Percentiles rank a stretch among this genome's conserved stretches.
Conservation (phyloP, 1,140 invertebrate genomes). For the Bombyx mandarina region DNA sequence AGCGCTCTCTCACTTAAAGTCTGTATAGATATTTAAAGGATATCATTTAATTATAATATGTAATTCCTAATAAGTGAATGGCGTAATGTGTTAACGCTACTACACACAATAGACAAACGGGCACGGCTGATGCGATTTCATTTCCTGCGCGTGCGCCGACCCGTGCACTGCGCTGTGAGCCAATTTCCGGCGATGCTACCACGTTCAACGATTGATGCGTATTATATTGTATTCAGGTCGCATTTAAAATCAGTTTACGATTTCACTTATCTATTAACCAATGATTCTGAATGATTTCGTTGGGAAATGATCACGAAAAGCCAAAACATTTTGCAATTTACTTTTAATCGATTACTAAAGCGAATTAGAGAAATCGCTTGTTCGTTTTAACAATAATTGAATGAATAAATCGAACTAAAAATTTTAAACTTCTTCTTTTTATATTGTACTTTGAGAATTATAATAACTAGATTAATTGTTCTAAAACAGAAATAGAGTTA, state of each 20-base stretch:
- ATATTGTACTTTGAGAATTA: too few relatives aligned
- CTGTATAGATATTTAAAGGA: too few relatives aligned
- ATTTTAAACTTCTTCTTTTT: too few relatives aligned
- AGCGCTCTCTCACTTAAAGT: not conserved
- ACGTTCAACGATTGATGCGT: slow-evolving; percentile 15
- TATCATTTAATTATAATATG: too few relatives aligned
- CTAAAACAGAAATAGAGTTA: too few relatives aligned
- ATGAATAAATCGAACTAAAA: too few relatives aligned
- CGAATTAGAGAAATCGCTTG: too few relatives aligned
- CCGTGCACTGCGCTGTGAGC: slow-evolving; percentile 26
- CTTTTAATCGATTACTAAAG: too few relatives aligned
- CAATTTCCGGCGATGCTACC: slow-evolving; percentile 45
- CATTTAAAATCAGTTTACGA: slow-evolving; percentile 10
- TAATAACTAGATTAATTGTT: too few relatives aligned
- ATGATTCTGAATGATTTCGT: not conserved
- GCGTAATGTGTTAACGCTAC: slow-evolving; percentile 14
- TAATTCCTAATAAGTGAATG: not conserved
- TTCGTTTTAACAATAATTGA: too few relatives aligned
- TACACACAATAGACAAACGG: slow-evolving; percentile 48
- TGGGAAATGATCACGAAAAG: too few relatives aligned
- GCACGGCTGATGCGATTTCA: slow-evolving; percentile 61
- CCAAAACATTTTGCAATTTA: too few relatives aligned
- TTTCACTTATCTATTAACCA: slow-evolving; percentile 10
- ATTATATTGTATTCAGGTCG: slow-evolving; percentile 15
- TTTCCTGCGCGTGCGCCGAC: slow-evolving; percentile 59